Evolutionary conservation across 1,140 invertebrate genomes (phyloP).

Genomic region (Leptoteleia sp.): DNA sequence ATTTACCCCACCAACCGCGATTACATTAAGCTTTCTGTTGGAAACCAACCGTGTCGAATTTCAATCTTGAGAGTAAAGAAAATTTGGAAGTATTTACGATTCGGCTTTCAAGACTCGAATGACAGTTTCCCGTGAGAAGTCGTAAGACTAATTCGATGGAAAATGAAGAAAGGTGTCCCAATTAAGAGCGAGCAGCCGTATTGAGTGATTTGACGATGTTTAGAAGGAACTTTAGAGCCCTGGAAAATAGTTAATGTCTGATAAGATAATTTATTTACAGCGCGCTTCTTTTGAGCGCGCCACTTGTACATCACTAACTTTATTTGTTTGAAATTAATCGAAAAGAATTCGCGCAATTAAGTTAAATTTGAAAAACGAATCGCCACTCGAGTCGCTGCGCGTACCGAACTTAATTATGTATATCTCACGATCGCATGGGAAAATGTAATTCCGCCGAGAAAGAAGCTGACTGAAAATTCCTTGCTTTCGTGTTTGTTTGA

Average conservation of each 20-base stretch:
- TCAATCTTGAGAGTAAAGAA: not conserved
- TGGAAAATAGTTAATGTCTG: constrained; percentile 5
- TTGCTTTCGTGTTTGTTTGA: constrained; percentile 38
- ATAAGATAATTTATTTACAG: constrained; percentile 25
- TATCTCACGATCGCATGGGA: constrained; percentile 35
- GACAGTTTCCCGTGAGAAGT: not conserved
- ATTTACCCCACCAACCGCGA: not conserved
- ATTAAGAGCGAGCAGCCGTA: no score
- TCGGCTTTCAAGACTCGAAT: not conserved
- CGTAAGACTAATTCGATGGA: not conserved
- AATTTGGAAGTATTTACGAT: constrained; percentile 15
- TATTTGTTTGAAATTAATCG: no score
- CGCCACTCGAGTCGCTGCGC: constrained; percentile 7
- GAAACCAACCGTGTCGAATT: constrained; percentile 38
- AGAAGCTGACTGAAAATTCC: constrained; percentile 29
- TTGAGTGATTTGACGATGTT: no score
- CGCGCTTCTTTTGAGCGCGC: constrained; percentile 32
- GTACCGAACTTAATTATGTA: constrained; percentile 48
- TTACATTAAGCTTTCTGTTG: constrained; percentile 16
- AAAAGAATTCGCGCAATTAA: constrained; percentile 16
- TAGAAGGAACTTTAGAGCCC: no score
- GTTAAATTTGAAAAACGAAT: constrained; percentile 31
- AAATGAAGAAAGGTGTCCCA: no score
- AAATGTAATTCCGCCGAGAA: constrained; percentile 29
- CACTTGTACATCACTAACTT: constrained; percentile 10